Evolutionary conservation across 2,797 vertebrate species (phyloP), one percentile per base, ranked within the genome.

Genomic region (Coendou prehensilis): DNA sequence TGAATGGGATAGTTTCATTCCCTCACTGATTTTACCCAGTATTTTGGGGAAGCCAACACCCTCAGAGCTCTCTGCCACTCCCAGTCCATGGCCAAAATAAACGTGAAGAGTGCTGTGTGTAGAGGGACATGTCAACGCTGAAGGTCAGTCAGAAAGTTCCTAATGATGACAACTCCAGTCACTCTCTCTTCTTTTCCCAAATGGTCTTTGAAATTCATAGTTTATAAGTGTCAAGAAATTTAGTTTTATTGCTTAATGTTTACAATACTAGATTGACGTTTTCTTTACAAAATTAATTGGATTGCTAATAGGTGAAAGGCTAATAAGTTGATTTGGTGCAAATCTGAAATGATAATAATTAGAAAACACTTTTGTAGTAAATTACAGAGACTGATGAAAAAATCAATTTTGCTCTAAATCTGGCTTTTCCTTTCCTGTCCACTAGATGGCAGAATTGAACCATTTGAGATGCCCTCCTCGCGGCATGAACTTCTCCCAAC

Each of bases 391-490:
- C 56, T 20, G 23, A 71, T 33, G 67, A n/a, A 18, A 86, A 30
- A 4, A 23, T 30, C 1, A 57, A 33, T 79, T 93, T 94, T 85
- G n/a, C 37, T 95, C 33, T 54, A 37, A 86, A 67, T 90, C 54
- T 88, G 71, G 41, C 17, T 89, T 94, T 94, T 67, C 83, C 23
- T 30, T 61, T 80, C 2, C 8, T 59, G 37, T n/a, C 97, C 95
- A 94, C 89, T 95, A 97, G 97, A 94, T 96, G 97, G 96, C 84
- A n/a, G 75, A 96, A n/a, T 17, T 26, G 47, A 78, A 5, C 84
- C 84, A 75, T 13, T 30, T 14, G 81, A n/a, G 54, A 59, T 20
- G 9, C 52, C 52, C 5, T 37, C 26, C 45, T 7, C 23, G 6
- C 11, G 4, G 9, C 1, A 0, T 50, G 33, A n/a, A 45, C 8